Evolutionary conservation across 2,888 invertebrate species (phyloP).

Genomic region (Tromatobia lineatoria): DNA sequence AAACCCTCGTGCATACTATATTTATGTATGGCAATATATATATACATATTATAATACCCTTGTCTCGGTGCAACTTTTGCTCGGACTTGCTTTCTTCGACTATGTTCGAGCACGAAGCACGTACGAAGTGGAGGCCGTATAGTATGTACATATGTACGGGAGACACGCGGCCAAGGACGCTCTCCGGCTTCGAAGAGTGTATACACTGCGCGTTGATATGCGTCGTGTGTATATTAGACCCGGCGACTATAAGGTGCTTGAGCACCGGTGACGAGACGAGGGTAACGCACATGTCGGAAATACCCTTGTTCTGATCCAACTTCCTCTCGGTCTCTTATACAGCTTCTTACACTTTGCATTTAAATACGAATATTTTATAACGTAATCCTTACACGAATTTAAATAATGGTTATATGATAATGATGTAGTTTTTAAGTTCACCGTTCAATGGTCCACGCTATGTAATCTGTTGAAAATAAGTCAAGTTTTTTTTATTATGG

Average conservation of each 20-base stretch:
- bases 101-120: slow-evolving; percentile 18
- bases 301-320: slow-evolving; percentile 20
- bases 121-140: slow-evolving; percentile 25
- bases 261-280: slow-evolving; percentile 24
- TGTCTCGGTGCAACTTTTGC: background rate
- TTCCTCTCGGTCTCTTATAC: slow-evolving; percentile 19
- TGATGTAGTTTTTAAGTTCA: background rate
- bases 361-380: slow-evolving; percentile 5
- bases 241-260: background rate
- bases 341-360: slow-evolving; percentile 11
- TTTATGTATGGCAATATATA: background rate
- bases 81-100: slow-evolving; percentile 24
- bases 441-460: too few relatives aligned
- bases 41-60: slow-evolving; percentile 20
- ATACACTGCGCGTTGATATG: background rate
- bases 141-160: background rate
- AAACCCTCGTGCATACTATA: background rate
- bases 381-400: background rate
- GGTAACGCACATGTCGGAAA: slow-evolving; percentile 32
- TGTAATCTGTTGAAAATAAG: too few relatives aligned
- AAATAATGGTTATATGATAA: background rate
- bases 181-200: background rate
- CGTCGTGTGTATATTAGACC: background rate
- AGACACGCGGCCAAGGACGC: slow-evolving; percentile 31
- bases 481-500: too few relatives aligned